Base-by-base conservation (phyloP, 2,888 invertebrate species). In the Tipula confusa region DNA sequence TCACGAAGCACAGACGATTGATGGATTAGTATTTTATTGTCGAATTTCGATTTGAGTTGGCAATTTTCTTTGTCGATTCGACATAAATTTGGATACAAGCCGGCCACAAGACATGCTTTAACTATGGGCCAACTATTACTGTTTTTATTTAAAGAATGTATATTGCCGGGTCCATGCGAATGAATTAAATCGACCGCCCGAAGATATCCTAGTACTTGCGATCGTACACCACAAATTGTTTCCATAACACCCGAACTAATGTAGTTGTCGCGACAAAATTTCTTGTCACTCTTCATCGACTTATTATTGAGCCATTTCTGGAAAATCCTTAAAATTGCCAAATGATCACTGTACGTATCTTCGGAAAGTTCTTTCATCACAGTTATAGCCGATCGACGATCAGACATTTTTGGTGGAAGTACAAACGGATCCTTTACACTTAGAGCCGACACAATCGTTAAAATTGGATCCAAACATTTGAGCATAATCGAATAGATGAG, bases 391-490 rank as follows among this genome's bases (percentile, higher is more conserved):
- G 94, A 91, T 83, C 92, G 91, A 15, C 86, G 86, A 80, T 86
- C 86, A 6, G 93, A 92, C 0, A 95, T 94, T 85, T 94, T 92
- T 83, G 92, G 89, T 1, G 97, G 95, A 84, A 97, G 90, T 84
- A 94, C 91, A 87, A 96, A 96, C 0, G 96, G 95, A 88, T 96
- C 96, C 86, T 94, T 91, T 15, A 91, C 91, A 0, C 97, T 94
- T 86, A 98, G 91, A 85, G 94, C 93, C 87, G 97, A 95, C 0
- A 96, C 96, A 64, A 99, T 95, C 1, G 98, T 98, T 84, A 97
- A 90, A 33, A 99, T 92, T 0, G 98, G 98, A 88, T 98, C 97
- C 38, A 98, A 90, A 88, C 99, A 99, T 88, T 96, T 96, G 86
- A 98, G 92, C 2, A 97, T 94, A 64, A 97, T 93, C 0, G 96